Percentiles rank a stretch among this genome's conserved stretches.
Evolutionary conservation across 2,888 invertebrate genomes (phyloP).

Genomic region (Tinea pellionella): DNA sequence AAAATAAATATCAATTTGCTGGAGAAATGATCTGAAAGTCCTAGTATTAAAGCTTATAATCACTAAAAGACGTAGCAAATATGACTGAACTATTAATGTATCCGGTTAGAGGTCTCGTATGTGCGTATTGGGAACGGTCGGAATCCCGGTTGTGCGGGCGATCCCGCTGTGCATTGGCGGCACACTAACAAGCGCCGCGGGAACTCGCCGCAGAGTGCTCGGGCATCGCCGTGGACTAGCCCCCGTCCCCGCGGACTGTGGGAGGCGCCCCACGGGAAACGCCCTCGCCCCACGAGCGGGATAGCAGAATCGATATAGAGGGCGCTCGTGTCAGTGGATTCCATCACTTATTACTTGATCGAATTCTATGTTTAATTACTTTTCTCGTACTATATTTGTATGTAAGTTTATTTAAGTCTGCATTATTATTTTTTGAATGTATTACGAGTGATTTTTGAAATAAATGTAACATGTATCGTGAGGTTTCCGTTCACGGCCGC

Average conservation of each 20-base stretch:
- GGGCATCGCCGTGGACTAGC: slow-evolving; percentile 65
- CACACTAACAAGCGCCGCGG: slow-evolving; percentile 69
- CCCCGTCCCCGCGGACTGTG: slow-evolving; percentile 64
- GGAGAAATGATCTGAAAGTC: neutral
- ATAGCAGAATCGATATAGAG: slow-evolving; percentile 34
- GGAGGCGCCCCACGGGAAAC: slow-evolving; percentile 66
- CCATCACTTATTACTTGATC: slow-evolving; percentile 14
- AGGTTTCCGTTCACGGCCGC: slow-evolving; percentile 55
- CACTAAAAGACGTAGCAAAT: neutral
- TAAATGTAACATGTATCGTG: no score
- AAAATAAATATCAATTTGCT: neutral
- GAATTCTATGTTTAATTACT: neutral
- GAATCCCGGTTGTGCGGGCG: slow-evolving; percentile 64
- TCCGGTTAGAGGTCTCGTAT: slow-evolving; percentile 33
- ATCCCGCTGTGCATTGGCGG: slow-evolving; percentile 69
- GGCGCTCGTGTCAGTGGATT: slow-evolving; percentile 47
- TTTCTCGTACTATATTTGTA: slow-evolving; percentile 18
- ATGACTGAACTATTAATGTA: neutral
- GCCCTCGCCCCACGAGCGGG: slow-evolving; percentile 68
- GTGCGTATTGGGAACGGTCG: slow-evolving; percentile 39
- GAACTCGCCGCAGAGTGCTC: slow-evolving; percentile 60
- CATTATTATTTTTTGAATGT: slow-evolving; percentile 7
- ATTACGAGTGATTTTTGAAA: no score
- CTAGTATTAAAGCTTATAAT: neutral
- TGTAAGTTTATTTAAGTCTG: slow-evolving; percentile 18